These are phyloP conservation scores for Rhinichthys klamathensis DNA, from an alignment of 2,113 vertebrate species.

Conservation along the genomic window DNA sequence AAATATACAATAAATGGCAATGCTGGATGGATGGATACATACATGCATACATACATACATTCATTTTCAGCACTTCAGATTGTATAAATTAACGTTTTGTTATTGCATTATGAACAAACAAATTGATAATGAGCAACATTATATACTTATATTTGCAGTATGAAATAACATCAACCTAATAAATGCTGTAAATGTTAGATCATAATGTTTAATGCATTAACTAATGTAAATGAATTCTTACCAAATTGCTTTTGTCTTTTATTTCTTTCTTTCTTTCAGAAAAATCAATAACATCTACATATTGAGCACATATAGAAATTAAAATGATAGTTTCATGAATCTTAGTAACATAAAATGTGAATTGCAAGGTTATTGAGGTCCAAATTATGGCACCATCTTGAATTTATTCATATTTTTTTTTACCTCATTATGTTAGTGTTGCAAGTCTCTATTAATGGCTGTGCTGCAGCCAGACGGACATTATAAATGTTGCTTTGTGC, in stretches of 20 bases:
- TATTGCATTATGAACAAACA: neutral
- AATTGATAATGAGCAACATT: neutral
- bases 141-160: neutral
- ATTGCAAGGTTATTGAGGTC: neutral
- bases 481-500: slow-evolving; percentile 15
- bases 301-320: neutral
- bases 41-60: too few species aligned
- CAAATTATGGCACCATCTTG: slow-evolving; percentile 2
- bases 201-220: neutral
- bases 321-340: too few species aligned
- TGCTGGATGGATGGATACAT: too few species aligned
- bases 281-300: neutral
- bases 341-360: neutral
- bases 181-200: neutral
- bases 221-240: too few species aligned
- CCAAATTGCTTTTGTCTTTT: too few species aligned
- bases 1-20: too few species aligned
- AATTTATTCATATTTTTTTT: neutral
- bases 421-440: slow-evolving; percentile 13
- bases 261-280: too few species aligned
- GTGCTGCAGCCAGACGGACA: neutral
- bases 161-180: neutral
- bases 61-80: neutral
- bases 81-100: neutral
- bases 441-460: neutral